Conservation (phyloP, 2,888 invertebrate species). For the Nomada lathburiana region DNA sequence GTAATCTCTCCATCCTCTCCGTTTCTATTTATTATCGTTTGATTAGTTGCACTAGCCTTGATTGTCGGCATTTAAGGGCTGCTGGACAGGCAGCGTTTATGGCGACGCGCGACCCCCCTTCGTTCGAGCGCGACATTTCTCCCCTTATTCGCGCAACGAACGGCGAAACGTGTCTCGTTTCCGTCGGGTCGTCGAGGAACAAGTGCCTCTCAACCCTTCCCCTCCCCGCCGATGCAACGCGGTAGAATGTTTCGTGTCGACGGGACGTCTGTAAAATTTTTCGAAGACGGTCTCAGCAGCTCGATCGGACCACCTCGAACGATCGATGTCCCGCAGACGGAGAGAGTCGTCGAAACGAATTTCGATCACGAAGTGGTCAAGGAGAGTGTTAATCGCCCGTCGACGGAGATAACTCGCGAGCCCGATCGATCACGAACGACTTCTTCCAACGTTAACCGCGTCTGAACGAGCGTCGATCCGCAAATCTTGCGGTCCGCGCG, state of each 20-base stretch:
- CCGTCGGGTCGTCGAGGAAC: slow-evolving; percentile 24
- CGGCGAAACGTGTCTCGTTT: background rate
- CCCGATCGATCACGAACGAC: too few species aligned
- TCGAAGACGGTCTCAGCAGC: slow-evolving; percentile 1
- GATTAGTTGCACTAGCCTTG: slow-evolving; percentile 84
- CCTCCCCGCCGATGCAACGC: background rate
- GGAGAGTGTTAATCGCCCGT: background rate
- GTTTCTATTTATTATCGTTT: slow-evolving; percentile 81
- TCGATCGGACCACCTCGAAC: background rate
- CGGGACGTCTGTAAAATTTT: slow-evolving; percentile 10
- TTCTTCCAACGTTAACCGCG: slow-evolving; percentile 13
- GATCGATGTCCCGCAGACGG: background rate
- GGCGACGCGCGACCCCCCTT: slow-evolving; percentile 75
- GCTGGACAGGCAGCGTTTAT: slow-evolving; percentile 78
- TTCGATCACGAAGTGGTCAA: background rate
- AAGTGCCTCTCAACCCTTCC: background rate
- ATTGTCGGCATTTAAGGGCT: slow-evolving; percentile 84
- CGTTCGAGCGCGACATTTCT: slow-evolving; percentile 41
- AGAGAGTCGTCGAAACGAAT: background rate
- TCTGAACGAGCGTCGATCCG: slow-evolving; percentile 30
- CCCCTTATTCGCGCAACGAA: background rate
- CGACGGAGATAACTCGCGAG: too few species aligned
- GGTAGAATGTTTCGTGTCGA: background rate
- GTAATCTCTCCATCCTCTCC: slow-evolving; percentile 59
- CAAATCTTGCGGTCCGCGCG: background rate